A percentile compares a stretch with the other conserved stretches of the same genome.
These are phyloP conservation scores for Stenichneumon culpator DNA, from an alignment of 2,888 invertebrate genomes.

Conservation along the genomic window DNA sequence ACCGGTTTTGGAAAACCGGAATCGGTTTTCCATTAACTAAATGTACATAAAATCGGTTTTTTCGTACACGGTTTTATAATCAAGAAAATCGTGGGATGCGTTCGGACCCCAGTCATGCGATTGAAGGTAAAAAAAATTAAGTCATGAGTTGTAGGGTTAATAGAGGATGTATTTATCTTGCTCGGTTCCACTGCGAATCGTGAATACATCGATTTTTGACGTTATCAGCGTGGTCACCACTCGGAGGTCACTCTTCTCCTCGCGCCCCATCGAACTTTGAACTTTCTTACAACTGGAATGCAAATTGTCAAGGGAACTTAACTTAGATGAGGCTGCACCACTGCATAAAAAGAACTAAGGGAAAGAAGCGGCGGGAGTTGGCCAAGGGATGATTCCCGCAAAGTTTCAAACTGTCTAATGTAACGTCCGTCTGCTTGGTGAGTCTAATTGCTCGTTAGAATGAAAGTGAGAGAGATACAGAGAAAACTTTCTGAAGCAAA, in stretches of 20 bases:
- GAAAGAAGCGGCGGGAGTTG: constrained; percentile 26
- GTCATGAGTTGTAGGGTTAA: no score
- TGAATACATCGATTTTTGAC: neutral
- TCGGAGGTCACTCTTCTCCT: constrained; percentile 17
- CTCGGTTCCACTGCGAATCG: no score
- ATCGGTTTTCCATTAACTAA: no score
- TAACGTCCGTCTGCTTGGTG: constrained; percentile 60
- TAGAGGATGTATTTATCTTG: no score
- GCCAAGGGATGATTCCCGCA: constrained; percentile 41
- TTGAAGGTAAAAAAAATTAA: no score
- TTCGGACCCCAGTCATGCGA: no score
- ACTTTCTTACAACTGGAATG: constrained; percentile 51
- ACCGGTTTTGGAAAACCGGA: no score
- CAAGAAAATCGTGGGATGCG: no score
- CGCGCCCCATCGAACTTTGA: constrained; percentile 45
- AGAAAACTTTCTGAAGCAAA: constrained; percentile 34
- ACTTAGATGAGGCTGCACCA: constrained; percentile 52
- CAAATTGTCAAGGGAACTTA: constrained; percentile 58
- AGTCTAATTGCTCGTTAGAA: constrained; percentile 66
- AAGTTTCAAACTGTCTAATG: constrained; percentile 65
- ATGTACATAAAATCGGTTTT: no score
- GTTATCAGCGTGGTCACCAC: constrained; percentile 1
- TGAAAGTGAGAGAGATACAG: constrained; percentile 26
- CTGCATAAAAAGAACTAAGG: constrained; percentile 24
- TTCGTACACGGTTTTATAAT: no score